Percentiles rank a stretch among this genome's conserved stretches.
phyloP scores from a whole-genome alignment of 2,797 vertebrate species.

The Dicrostonyx torquatus region DNA sequence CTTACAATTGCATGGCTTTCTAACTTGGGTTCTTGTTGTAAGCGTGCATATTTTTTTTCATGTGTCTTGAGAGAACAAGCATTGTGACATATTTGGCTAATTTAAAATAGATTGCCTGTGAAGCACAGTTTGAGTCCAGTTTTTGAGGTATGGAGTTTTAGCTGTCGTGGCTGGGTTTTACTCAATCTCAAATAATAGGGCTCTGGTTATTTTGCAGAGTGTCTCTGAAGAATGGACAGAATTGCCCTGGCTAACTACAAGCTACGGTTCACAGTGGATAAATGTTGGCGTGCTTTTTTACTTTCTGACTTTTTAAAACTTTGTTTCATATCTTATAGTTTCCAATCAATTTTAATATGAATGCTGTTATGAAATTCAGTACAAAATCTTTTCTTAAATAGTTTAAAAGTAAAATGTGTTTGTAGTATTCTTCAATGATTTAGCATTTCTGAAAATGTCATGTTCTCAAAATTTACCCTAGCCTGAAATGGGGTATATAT shows the following conservation, averaged over 20 bases:
- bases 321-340: constrained; percentile 83
- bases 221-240: constrained; percentile 88
- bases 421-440: constrained; percentile 83
- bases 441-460: constrained; percentile 86
- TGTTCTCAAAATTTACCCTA: constrained; percentile 88
- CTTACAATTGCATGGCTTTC: constrained; percentile 80
- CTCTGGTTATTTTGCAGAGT: constrained; percentile 90
- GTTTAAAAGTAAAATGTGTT: constrained; percentile 79
- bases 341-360: constrained; percentile 83
- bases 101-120: constrained; percentile 81
- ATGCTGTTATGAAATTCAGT: constrained; percentile 83
- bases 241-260: constrained; percentile 88
- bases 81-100: constrained; percentile 70
- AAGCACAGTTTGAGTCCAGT: constrained; percentile 76
- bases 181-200: constrained; percentile 88
- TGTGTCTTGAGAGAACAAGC: constrained; percentile 76
- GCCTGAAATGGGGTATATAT: constrained; percentile 84
- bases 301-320: constrained; percentile 83
- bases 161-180: constrained; percentile 85
- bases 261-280: constrained; percentile 88
- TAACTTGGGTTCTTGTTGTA: constrained; percentile 77
- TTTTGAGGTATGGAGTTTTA: constrained; percentile 83
- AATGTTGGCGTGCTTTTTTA: constrained; percentile 88
- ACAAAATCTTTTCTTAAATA: constrained; percentile 80
- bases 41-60: constrained; percentile 80